phyloP scores from a whole-genome alignment of 30 jellyfish, hydroid and myxozoan species.

The Clytia hemisphaerica region DNA sequence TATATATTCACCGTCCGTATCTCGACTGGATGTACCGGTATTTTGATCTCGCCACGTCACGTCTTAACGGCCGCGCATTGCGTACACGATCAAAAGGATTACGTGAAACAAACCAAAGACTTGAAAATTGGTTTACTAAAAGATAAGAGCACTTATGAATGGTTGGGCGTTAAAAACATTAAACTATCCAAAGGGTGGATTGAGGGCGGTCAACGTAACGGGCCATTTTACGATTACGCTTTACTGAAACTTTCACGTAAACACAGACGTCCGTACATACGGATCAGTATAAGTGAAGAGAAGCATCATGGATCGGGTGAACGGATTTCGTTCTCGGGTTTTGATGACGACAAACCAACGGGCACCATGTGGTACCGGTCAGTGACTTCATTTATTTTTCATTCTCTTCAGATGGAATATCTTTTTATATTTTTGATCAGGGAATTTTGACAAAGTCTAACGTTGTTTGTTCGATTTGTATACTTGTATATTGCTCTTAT shows the following conservation, averaged over 20 bases:
- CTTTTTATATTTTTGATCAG: too few relatives aligned
- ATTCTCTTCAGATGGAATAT: neutral
- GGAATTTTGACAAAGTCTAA: too few relatives aligned
- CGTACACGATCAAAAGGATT: constrained; percentile 94
- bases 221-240: constrained; percentile 94
- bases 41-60: constrained; percentile 92
- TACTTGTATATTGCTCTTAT: too few relatives aligned
- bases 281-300: constrained; percentile 67
- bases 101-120: constrained; percentile 61
- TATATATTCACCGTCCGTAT: constrained; percentile 72
- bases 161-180: constrained; percentile 70
- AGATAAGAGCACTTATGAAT: constrained; percentile 21
- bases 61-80: constrained; percentile 99
- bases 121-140: constrained; percentile 72
- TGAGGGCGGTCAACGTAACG: constrained; percentile 70
- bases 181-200: constrained; percentile 97
- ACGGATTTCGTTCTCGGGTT: constrained; percentile 84
- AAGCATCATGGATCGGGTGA: constrained; percentile 85
- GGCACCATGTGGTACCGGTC: constrained; percentile 96
- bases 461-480: too few relatives aligned
- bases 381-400: constrained; percentile 8
- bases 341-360: constrained; percentile 96
- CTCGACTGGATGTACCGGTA: constrained; percentile 98
- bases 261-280: constrained; percentile 79
- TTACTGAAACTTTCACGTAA: constrained; percentile 46